Conservation (phyloP, 2,797 vertebrate genomes). For the Eleutherodactylus coqui region DNA sequence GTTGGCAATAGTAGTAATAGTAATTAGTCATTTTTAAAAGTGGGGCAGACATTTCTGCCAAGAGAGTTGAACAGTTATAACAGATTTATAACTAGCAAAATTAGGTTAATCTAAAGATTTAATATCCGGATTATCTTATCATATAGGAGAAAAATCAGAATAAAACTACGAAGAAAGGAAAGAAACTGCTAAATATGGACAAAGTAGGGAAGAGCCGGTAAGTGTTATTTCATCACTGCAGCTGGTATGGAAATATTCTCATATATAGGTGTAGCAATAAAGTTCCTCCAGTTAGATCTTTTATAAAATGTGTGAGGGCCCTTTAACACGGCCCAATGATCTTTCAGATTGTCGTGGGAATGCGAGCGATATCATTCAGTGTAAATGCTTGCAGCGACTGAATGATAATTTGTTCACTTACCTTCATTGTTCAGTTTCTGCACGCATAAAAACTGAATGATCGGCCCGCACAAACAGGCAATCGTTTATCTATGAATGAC, state of each 20-base stretch:
- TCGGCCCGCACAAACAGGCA: too few species aligned
- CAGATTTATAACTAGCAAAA: background rate
- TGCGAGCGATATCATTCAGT: too few species aligned
- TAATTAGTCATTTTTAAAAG: background rate
- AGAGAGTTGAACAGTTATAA: background rate
- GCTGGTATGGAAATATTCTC: background rate
- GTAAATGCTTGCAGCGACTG: too few species aligned
- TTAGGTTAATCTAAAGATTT: background rate
- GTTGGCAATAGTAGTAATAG: background rate
- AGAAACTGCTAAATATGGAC: constrained; percentile 68
- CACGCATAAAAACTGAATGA: too few species aligned
- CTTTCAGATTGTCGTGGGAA: too few species aligned
- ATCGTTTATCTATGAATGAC: too few species aligned
- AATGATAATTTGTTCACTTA: too few species aligned
- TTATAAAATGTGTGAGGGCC: too few species aligned
- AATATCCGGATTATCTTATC: constrained; percentile 21
- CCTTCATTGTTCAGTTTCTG: too few species aligned
- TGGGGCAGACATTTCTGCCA: background rate
- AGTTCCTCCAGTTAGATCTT: too few species aligned
- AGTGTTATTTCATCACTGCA: constrained; percentile 65
- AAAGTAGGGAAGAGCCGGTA: constrained; percentile 66
- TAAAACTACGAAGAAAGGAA: constrained; percentile 65
- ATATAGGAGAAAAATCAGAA: constrained; percentile 71
- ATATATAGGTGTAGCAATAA: background rate
- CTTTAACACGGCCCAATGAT: too few species aligned